phyloP scores from a whole-genome alignment of 2,888 invertebrate genomes.

The Nomada goodeniana region DNA sequence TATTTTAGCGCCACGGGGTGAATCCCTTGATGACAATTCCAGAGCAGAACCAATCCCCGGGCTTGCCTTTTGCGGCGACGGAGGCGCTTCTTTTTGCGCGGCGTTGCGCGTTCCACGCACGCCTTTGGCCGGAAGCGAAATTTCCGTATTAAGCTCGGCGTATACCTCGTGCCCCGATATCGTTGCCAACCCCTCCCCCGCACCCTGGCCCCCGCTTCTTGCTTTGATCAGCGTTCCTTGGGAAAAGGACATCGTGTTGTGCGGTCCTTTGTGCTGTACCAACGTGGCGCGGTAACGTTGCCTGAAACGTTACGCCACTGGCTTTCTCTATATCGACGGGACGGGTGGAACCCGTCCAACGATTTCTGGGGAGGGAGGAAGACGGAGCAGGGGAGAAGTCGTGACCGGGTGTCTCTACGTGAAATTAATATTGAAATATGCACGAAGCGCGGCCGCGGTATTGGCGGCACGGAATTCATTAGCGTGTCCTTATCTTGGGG shows the following conservation, averaged over 20 bases:
- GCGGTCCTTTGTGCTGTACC: conserved; percentile 51
- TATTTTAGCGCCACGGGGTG: conserved; percentile 74
- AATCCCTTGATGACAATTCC: conserved; percentile 77
- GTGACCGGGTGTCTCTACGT: conserved; percentile 1
- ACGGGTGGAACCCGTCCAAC: background rate
- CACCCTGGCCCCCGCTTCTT: conserved; percentile 26
- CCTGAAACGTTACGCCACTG: conserved; percentile 40
- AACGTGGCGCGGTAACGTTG: conserved; percentile 19
- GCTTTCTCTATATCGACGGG: conserved; percentile 3
- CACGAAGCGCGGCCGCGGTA: conserved; percentile 39
- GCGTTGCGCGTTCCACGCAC: conserved; percentile 64
- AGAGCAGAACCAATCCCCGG: conserved; percentile 56
- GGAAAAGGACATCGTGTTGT: conserved; percentile 58
- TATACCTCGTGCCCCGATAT: conserved; percentile 58
- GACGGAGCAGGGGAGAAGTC: background rate
- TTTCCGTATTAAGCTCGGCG: conserved; percentile 71
- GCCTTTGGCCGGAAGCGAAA: conserved; percentile 71
- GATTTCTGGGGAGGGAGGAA: background rate
- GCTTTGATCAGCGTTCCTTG: conserved; percentile 71
- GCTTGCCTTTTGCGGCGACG: conserved; percentile 42
- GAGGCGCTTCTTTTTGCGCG: conserved; percentile 32
- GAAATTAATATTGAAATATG: conserved; percentile 60
- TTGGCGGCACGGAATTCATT: conserved; percentile 50
- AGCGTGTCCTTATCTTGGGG: conserved; percentile 50
- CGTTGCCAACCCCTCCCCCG: conserved; percentile 24